These are phyloP conservation scores for Lutjanus erythropterus DNA, from an alignment of 2,113 vertebrate species.

Conservation along the genomic window DNA sequence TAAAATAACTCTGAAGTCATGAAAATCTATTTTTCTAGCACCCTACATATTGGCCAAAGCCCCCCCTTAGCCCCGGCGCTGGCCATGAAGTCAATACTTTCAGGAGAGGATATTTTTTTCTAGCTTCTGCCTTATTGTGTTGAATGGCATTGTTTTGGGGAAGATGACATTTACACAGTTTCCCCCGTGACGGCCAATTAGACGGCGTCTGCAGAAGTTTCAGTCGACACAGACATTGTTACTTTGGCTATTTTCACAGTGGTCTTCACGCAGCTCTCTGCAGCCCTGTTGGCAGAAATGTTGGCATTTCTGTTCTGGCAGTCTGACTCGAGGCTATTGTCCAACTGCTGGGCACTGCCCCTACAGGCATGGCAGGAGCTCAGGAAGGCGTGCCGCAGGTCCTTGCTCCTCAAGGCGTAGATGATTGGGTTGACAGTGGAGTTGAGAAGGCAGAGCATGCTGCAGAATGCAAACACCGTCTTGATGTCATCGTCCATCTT, in stretches of 20 bases:
- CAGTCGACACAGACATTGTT: constrained; percentile 99
- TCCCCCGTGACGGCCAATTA: constrained; percentile 76
- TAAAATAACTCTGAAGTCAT: too few species aligned
- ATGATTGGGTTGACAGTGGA: constrained; percentile 99
- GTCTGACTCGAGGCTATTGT: constrained; percentile 99
- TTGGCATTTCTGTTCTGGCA: constrained; percentile 93
- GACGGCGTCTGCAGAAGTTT: constrained; percentile 96
- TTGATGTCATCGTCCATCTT: constrained; percentile 97
- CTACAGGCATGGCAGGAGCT: constrained; percentile 93
- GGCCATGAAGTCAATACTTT: too few species aligned
- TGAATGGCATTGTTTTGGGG: constrained; percentile 52
- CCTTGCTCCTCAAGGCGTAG: constrained; percentile 98
- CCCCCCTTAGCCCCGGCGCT: too few species aligned
- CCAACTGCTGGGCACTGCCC: constrained; percentile 91
- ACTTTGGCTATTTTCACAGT: constrained; percentile 99
- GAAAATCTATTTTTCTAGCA: too few species aligned
- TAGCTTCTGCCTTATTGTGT: constrained; percentile 51
- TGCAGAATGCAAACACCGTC: constrained; percentile 98
- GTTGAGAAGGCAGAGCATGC: constrained; percentile 98
- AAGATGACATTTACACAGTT: constrained; percentile 65
- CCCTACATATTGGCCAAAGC: too few species aligned
- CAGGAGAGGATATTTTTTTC: constrained; percentile 30
- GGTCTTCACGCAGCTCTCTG: constrained; percentile 98
- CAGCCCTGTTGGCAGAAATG: constrained; percentile 93
- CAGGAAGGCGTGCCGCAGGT: constrained; percentile 96